Conservation (phyloP, 1,140 invertebrate species). For the Procambarus clarkii region DNA sequence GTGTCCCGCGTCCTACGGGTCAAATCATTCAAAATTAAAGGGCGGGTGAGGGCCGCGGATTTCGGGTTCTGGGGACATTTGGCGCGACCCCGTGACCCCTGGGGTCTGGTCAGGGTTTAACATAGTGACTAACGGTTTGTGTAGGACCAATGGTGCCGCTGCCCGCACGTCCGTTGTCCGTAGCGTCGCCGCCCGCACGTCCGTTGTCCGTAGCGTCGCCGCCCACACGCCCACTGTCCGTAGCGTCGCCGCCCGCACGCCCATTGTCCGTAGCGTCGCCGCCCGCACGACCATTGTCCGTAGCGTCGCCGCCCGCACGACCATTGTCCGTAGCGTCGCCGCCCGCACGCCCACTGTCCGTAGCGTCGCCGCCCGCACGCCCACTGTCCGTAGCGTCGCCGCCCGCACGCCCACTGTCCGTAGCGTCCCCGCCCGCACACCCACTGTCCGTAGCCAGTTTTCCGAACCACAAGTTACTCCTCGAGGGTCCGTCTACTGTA, state of each 20-base stretch:
- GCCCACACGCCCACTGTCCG: background rate
- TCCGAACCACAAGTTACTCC: too few species aligned
- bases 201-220: background rate
- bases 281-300: background rate
- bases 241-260: background rate
- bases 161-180: background rate
- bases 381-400: too few species aligned
- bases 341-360: too few species aligned
- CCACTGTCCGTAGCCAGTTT: too few species aligned
- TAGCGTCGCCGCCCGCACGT: background rate
- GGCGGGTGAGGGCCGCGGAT: constrained; percentile 19
- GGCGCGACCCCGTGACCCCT: constrained; percentile 7
- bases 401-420: too few species aligned
- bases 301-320: background rate
- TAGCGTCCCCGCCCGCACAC: too few species aligned
- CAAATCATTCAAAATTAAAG: constrained; percentile 44
- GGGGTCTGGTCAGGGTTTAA: background rate
- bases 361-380: too few species aligned
- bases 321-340: too few species aligned
- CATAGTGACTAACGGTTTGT: constrained; percentile 27
- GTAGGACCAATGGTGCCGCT: background rate
- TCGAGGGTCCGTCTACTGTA: too few species aligned
- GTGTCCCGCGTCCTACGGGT: background rate
- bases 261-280: background rate
- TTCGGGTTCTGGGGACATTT: constrained; percentile 27